These are phyloP conservation scores for Fulmarus glacialis DNA, from an alignment of 2,113 vertebrate species.

Conservation along the genomic window DNA sequence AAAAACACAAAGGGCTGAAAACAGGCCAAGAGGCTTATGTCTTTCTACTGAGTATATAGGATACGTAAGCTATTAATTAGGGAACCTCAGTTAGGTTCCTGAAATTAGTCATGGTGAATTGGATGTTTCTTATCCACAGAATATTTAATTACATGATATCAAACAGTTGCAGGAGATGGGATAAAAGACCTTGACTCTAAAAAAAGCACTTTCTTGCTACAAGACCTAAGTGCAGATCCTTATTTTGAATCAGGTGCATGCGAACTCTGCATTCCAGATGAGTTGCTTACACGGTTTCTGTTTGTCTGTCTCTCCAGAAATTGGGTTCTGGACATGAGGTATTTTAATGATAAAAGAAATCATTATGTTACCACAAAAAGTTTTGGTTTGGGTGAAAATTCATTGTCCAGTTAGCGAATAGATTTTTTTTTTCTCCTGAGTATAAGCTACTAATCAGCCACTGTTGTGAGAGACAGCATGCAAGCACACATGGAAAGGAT, in stretches of 20 bases:
- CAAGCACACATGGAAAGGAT: not conserved
- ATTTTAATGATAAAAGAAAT: not conserved
- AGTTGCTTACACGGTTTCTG: accelerated
- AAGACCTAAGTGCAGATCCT: not conserved
- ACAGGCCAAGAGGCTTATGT: not conserved
- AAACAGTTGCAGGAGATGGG: not conserved
- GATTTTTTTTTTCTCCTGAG: not conserved
- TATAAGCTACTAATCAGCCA: not conserved
- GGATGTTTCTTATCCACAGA: not conserved
- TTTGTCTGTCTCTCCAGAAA: not conserved
- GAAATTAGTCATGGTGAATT: not conserved
- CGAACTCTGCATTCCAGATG: not conserved
- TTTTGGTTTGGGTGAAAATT: not conserved
- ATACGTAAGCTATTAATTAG: not conserved
- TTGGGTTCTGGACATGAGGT: not conserved
- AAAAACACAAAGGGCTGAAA: not conserved
- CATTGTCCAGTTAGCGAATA: not conserved
- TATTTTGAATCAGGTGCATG: not conserved
- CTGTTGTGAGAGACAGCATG: not conserved
- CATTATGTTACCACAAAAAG: not conserved
- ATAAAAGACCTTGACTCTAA: not conserved
- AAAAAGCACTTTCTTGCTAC: not conserved
- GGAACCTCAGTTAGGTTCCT: not conserved
- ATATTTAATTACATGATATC: not conserved
- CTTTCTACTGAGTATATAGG: not conserved